Conservation (phyloP, 2,888 invertebrate genomes). For the Aspidapion aeneum region DNA sequence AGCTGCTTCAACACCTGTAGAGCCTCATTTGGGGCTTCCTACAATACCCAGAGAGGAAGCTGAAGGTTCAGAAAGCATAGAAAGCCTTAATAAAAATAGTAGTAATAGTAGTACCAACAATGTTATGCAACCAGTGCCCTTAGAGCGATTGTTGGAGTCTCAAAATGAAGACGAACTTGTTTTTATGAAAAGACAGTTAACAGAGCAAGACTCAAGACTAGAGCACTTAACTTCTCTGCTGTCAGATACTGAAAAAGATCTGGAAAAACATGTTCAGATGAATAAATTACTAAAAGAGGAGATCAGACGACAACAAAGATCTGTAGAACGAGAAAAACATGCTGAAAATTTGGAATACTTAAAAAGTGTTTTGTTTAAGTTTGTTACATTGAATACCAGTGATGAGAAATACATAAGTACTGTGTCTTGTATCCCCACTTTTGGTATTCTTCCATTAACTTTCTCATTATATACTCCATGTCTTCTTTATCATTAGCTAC, state of each 20-base stretch:
- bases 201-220: slow-evolving; percentile 47
- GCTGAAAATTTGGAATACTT: slow-evolving; percentile 92
- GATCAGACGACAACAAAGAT: slow-evolving; percentile 80
- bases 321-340: slow-evolving; percentile 72
- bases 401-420: too few relatives aligned
- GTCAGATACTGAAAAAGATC: slow-evolving; percentile 84
- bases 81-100: too few relatives aligned
- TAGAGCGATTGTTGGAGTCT: slow-evolving; percentile 56
- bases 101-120: neutral
- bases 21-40: slow-evolving; percentile 47
- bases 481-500: too few relatives aligned
- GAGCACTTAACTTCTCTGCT: slow-evolving; percentile 56
- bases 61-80: slow-evolving; percentile 73
- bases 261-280: slow-evolving; percentile 82
- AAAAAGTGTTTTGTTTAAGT: slow-evolving; percentile 94
- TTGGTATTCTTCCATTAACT: too few relatives aligned
- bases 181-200: slow-evolving; percentile 39
- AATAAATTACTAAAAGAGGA: slow-evolving; percentile 88
- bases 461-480: too few relatives aligned
- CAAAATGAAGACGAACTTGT: slow-evolving; percentile 41
- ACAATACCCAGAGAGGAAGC: slow-evolving; percentile 75
- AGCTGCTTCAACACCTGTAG: slow-evolving; percentile 35
- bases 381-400: slow-evolving; percentile 81
- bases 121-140: slow-evolving; percentile 52
- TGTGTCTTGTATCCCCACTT: too few relatives aligned